Evolutionary conservation across 2,113 vertebrate genomes (phyloP), one percentile per base, ranked within the genome.

Genomic region (Saimiri boliviensis): DNA sequence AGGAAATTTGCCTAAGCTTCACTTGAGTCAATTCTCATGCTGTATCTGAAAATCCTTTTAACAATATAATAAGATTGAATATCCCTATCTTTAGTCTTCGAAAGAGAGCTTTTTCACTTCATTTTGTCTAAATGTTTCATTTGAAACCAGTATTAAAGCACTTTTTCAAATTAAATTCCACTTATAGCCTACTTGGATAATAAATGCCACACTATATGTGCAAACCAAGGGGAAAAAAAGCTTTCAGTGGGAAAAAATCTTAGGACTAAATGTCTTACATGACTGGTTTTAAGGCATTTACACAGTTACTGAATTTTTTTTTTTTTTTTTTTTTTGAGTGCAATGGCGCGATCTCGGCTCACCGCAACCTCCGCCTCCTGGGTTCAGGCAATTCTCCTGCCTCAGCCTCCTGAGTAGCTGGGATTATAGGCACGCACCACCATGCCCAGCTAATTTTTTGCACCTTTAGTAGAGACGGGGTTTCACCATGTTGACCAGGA

Each of bases 111-210:
- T 95, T 94, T 80, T 82, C 19, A 82, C 25, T 73, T 71, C 6
- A 32, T 42, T 58, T 6, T 86, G 11, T 92, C 68, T 93, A 13
- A 83, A 94, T 40, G 32, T 68, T 92, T 94, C 21, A 52, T 68
- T 86, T 96, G 35, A 21, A 89, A 86, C 11, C 35, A 89, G 40
- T 52, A 81, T 82, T 71, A 85, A 11, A 95, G 40, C 30, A 82
- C 81, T 88, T 85, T 82, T 89, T 87, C 77, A 90, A 92, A 95
- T 82, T 86, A 93, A 86, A 95, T 95, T 35, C 35, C 54, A 85
- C 21, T 80, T 52, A 81, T 0, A 91, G n/a, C 3, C 70, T 94
- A 63, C 21, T 7, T 88, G 49, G 58, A 83, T 83, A 89, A 83
- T 35, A 70, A 70, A 82, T 60, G 17, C 5, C 68, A 35, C 12